A percentile compares a stretch with the other conserved stretches of the same genome.
Evolutionary conservation across 2,888 invertebrate genomes (phyloP).

Genomic region (Trissolcus japonicus): DNA sequence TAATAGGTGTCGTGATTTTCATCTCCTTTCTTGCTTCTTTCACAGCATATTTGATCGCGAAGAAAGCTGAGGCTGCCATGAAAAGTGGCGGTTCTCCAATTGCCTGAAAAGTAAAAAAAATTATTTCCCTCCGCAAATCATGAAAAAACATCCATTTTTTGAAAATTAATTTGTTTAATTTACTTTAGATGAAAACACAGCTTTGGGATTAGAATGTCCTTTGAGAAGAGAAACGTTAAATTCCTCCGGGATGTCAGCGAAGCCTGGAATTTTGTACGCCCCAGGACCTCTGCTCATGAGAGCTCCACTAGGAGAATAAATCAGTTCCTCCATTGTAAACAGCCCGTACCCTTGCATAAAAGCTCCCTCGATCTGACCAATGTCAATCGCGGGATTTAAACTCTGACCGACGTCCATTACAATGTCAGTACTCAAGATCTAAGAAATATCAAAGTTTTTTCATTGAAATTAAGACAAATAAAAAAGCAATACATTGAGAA

Average conservation of each 20-base stretch:
- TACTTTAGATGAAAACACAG: slow-evolving; percentile 95
- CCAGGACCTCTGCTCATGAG: slow-evolving; percentile 91
- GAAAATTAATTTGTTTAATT: slow-evolving; percentile 34
- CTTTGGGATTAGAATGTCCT: slow-evolving; percentile 89
- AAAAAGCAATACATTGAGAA: too few relatives aligned
- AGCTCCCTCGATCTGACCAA: slow-evolving; percentile 95
- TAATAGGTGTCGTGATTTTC: slow-evolving; percentile 80
- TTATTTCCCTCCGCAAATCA: neutral
- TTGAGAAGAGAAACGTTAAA: slow-evolving; percentile 93
- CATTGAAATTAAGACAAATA: neutral
- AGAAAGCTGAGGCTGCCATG: slow-evolving; percentile 89
- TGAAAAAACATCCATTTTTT: neutral
- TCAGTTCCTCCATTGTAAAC: slow-evolving; percentile 90
- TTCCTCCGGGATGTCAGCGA: slow-evolving; percentile 90
- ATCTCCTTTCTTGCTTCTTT: slow-evolving; percentile 85
- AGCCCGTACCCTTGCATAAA: slow-evolving; percentile 95
- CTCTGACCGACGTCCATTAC: slow-evolving; percentile 96
- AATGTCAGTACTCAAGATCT: slow-evolving; percentile 89
- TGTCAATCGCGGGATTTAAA: slow-evolving; percentile 94
- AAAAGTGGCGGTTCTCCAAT: slow-evolving; percentile 97
- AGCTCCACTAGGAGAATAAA: slow-evolving; percentile 88
- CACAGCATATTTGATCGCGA: slow-evolving; percentile 93
- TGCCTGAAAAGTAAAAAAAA: slow-evolving; percentile 80
- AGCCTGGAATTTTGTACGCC: slow-evolving; percentile 93
- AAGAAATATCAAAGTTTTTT: slow-evolving; percentile 7